phyloP scores from a whole-genome alignment of 35 echinoderm and acorn worm genomes.

The Eucidaris tribuloides region DNA sequence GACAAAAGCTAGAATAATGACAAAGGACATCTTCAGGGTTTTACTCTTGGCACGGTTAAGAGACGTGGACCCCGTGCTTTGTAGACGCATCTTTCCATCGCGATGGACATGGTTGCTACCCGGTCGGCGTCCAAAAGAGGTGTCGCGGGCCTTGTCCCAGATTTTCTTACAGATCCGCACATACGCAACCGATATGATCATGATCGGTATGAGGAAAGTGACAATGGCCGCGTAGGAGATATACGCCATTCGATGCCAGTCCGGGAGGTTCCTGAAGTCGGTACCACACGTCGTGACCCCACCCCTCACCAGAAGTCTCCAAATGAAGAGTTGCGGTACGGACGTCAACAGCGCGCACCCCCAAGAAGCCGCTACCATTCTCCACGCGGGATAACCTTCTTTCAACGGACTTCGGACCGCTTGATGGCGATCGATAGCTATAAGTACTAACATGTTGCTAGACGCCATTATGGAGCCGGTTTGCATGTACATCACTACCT shows the following conservation, averaged over 20 bases:
- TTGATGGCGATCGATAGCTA: slow-evolving; percentile 88
- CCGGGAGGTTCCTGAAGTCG: slow-evolving; percentile 9
- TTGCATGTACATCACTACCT: slow-evolving; percentile 85
- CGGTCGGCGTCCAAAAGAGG: slow-evolving; percentile 13
- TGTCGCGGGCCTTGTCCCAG: slow-evolving; percentile 86
- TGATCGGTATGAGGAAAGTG: slow-evolving; percentile 82
- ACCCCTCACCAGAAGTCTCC: slow-evolving; percentile 5
- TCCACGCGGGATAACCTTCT: slow-evolving; percentile 55
- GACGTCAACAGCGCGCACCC: slow-evolving; percentile 41
- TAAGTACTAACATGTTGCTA: slow-evolving; percentile 84
- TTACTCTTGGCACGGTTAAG: slow-evolving; percentile 85
- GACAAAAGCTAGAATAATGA: slow-evolving; percentile 75
- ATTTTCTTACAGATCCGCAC: slow-evolving; percentile 89
- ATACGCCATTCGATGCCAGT: slow-evolving; percentile 50
- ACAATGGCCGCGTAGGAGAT: slow-evolving; percentile 65
- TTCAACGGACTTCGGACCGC: slow-evolving; percentile 83
- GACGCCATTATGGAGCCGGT: slow-evolving; percentile 82
- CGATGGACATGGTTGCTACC: slow-evolving; percentile 24
- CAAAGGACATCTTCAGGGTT: slow-evolving; percentile 81
- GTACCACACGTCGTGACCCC: slow-evolving; percentile 59
- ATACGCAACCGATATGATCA: slow-evolving; percentile 83
- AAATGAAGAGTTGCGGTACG: slow-evolving; percentile 77
- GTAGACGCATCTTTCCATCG: slow-evolving; percentile 57
- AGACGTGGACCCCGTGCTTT: slow-evolving; percentile 76
- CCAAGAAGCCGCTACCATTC: slow-evolving; percentile 70